Evolutionary conservation across 2,797 vertebrate species (phyloP), one percentile per base, ranked within the genome.

Genomic region (Myotis myotis): DNA sequence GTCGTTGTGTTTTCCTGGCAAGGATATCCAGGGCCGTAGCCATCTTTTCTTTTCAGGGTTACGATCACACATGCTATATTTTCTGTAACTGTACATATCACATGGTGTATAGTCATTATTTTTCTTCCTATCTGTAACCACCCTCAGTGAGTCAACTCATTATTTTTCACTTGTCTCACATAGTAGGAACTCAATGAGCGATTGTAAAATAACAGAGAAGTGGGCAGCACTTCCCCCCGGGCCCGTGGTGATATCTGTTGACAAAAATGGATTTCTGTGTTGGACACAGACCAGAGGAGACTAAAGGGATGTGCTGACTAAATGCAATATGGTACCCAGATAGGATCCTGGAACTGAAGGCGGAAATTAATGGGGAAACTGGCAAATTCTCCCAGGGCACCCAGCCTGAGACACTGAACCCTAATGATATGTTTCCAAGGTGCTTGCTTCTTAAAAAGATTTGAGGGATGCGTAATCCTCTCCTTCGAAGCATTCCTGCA

Each of bases 231-330:
- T 53, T 41, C 41, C 51, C 23, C 19, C 64, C 2, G 44, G 0
- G 16, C 28, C 80, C 1, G 0, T 62, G 41, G 51, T 91, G 66
- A 30, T 76, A 30, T 84, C 75, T 93, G 81, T 71, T 93, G 74
- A 89, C 57, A 74, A 74, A 83, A 86, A 38, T 95, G 86, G 60
- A 88, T 83, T 91, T 86, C 62, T 91, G 60, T 66, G 68, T 72
- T 85, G 83, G 79, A 85, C 51, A 62, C 6, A 57, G 68, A 89
- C 49, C 75, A 86, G 71, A 62, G 81, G 38, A 86, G 78, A 95
- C 88, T 72, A 66, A 55, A 38, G 47, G 81, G 75, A 70, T 15
- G 8, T 49, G n/a, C 47, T 66, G 23, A 82, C 70, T 87, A 87
- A 71, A 55, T 57, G 30, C 57, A 89, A 55, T 53, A 41, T 74